Percentiles rank a stretch among this genome's conserved stretches.
Evolutionary conservation across 2,888 invertebrate genomes (phyloP).

Genomic region (Formica aserva): DNA sequence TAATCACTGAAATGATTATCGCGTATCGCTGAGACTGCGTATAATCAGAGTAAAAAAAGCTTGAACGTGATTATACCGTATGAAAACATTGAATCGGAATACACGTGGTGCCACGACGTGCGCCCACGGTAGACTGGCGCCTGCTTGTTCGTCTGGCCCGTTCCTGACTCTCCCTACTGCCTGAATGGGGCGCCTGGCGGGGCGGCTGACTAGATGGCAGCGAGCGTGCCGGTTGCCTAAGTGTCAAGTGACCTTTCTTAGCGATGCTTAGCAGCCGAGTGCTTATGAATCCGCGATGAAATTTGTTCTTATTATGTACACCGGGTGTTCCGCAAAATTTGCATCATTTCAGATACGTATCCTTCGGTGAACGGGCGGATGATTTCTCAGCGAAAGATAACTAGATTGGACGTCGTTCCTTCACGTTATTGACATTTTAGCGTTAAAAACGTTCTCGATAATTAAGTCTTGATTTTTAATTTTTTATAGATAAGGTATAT

Average conservation of each 20-base stretch:
- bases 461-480: constrained; percentile 3
- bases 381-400: neutral
- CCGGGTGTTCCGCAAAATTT: neutral
- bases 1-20: constrained; percentile 13
- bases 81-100: constrained; percentile 22
- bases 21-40: neutral
- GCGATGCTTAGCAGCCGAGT: constrained; percentile 30
- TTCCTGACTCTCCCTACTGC: constrained; percentile 84
- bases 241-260: constrained; percentile 35
- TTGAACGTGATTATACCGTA: neutral
- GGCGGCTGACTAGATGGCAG: constrained; percentile 63
- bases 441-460: neutral
- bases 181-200: constrained; percentile 63
- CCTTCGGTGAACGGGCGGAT: too few species aligned
- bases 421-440: neutral
- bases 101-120: constrained; percentile 82
- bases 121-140: constrained; percentile 84
- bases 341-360: neutral
- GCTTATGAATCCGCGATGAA: constrained; percentile 26
- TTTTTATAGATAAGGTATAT: neutral
- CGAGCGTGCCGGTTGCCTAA: constrained; percentile 27
- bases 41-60: neutral
- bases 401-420: neutral
- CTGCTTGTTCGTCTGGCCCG: constrained; percentile 82
- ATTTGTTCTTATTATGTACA: constrained; percentile 40